These are phyloP conservation scores for Aspiorhynchus laticeps DNA, from an alignment of 2,113 vertebrate genomes.

Conservation along the genomic window DNA sequence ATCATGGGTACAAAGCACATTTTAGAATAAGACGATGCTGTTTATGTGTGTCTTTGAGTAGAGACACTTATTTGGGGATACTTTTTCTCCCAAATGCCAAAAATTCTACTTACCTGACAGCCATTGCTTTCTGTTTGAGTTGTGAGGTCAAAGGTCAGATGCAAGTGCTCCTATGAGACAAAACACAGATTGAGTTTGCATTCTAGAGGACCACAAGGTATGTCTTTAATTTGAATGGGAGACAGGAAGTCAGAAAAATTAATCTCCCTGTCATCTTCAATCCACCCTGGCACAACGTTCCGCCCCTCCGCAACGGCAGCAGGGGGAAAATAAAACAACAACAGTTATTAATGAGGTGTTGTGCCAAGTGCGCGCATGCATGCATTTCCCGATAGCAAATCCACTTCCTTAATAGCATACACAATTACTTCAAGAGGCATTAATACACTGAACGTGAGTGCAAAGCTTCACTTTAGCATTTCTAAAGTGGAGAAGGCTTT, in stretches of 20 bases:
- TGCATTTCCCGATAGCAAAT: constrained; percentile 79
- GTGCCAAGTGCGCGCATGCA: constrained; percentile 75
- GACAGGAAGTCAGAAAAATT: constrained; percentile 74
- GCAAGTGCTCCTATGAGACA: constrained; percentile 37
- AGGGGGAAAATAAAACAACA: constrained; percentile 65
- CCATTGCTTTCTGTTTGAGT: background rate
- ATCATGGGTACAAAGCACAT: background rate
- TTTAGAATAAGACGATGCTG: background rate
- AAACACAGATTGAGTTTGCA: constrained; percentile 50
- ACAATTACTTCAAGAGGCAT: constrained; percentile 79
- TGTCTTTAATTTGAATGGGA: constrained; percentile 67
- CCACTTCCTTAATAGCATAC: constrained; percentile 81
- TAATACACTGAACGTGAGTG: constrained; percentile 71
- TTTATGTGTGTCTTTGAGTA: background rate
- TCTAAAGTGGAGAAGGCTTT: background rate
- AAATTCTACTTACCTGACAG: background rate
- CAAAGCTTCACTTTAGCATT: constrained; percentile 65
- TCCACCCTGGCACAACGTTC: constrained; percentile 64
- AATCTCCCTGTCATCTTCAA: constrained; percentile 77
- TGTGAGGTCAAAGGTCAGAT: background rate
- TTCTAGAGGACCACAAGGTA: constrained; percentile 27
- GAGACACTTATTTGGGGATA: background rate
- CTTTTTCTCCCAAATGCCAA: background rate
- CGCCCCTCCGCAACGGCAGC: constrained; percentile 56
- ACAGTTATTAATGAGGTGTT: constrained; percentile 84